Evolutionary conservation across 2,888 invertebrate genomes (phyloP), one percentile per base, ranked within the genome.

Genomic region (Allolobophora icterica): DNA sequence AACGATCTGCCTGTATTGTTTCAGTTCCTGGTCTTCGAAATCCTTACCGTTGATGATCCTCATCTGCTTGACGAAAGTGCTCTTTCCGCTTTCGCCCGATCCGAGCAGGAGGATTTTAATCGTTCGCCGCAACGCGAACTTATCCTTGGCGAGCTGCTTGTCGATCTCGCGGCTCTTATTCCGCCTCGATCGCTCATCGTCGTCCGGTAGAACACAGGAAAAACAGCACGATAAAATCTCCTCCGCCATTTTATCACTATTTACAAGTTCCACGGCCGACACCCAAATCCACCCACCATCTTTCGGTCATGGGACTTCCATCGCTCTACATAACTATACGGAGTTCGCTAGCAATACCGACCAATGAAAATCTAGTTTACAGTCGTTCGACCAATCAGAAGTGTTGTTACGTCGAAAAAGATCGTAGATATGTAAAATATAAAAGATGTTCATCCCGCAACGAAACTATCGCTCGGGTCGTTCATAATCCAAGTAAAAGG

Each of bases 21-120:
- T 97, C 94, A 98, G 96, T 94, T 97, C 96, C 94, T 98, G 98
- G 94, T 97, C 97, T 96, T 97, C 97, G 95, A 98, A 98, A 87
- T 95, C 95, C 90, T 96, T 94, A 34, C 96, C 96, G 96, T 99
- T 98, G 95, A 99, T 99, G 95, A 99, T 99, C 95, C 98, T 97
- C 98, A 99, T 99, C 96, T 99, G 99, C 96, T 99, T 99, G 93
- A 99, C 94, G 94, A 96, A 96, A 24, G 96, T 96, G 92, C 96
- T 96, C 94, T 96, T 96, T 87, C 96, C 96, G 92, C 96, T 96
- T 94, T 96, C 96, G 95, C 98, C 98, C 94, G 98, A 98, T 93
- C 98, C 98, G 93, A 98, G 96, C 93, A 98, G 96, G 94, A 98
- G 96, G 95, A 98, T 96, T 96, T 98, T 98, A 93, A 98, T 98